phyloP scores from a whole-genome alignment of 2,797 vertebrate genomes.

The Anguilla anguilla region DNA sequence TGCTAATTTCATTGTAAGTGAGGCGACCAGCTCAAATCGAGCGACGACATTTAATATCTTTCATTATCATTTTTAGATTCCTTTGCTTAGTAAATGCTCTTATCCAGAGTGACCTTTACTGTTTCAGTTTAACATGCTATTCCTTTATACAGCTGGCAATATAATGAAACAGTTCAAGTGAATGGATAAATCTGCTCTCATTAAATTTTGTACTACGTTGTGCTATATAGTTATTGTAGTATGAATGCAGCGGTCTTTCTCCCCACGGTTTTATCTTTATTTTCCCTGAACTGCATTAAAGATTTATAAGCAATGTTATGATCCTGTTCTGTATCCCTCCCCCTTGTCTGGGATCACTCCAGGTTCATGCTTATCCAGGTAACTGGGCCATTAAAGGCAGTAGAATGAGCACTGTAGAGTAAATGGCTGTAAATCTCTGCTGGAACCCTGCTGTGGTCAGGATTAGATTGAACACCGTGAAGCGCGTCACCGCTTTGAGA shows the following conservation, averaged over 20 bases:
- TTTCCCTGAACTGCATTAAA: slow-evolving; percentile 26
- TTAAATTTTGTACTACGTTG: background rate
- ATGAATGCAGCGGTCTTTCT: background rate
- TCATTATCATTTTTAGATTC: background rate
- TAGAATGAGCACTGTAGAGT: background rate
- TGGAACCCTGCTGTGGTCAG: background rate
- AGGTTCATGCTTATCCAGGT: slow-evolving; percentile 17
- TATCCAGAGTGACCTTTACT: background rate
- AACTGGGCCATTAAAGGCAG: slow-evolving; percentile 22
- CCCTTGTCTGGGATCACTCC: background rate
- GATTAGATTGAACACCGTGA: background rate
- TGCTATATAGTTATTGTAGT: background rate
- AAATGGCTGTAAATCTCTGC: slow-evolving; percentile 19
- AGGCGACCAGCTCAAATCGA: background rate
- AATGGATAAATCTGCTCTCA: background rate
- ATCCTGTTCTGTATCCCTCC: slow-evolving; percentile 12
- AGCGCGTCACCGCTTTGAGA: background rate
- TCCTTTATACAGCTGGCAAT: background rate
- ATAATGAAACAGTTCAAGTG: background rate
- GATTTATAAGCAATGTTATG: slow-evolving; percentile 34
- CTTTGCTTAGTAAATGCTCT: background rate
- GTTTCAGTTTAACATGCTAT: background rate
- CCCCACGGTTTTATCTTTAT: slow-evolving; percentile 18
- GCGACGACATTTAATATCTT: background rate
- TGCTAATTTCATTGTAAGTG: background rate